Base-by-base conservation (phyloP, 2,888 invertebrate genomes). In the Blera fallax region DNA sequence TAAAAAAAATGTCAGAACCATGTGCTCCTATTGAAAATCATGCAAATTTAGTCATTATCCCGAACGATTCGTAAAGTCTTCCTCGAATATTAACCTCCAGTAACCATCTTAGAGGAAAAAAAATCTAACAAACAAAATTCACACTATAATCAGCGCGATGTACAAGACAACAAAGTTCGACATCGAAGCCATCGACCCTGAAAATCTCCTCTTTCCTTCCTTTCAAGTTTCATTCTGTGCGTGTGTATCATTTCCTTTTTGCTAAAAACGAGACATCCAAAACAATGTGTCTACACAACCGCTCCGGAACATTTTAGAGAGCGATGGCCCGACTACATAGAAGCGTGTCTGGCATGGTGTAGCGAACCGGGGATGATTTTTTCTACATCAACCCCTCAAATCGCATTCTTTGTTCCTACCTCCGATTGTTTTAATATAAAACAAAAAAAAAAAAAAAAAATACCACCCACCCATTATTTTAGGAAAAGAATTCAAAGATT, bases 121-220 rank as follows among this genome's bases (percentile, higher is more conserved):
- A 5, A 29, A 29, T 29, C 29, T 29, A 7, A 10, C 1, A 34
- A n/a, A 11, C 37, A 10, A 37, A 3, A n/a, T 37, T 3, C n/a
- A 11, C 3, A 37, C 11, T 3, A 37, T n/a, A 8, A 11, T 37
- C 40, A 40, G 1, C n/a, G 14, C 40, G 5, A 40, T 4, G 14
- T 40, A 0, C 43, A 18, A 16, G 10, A 45, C 45, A 45, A 18
- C 16, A 45, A 29, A 45, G 16, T 45, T 62, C 43, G 11, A 34
- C 8, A 50, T 14, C 50, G n/a, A 50, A 65, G 65, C 50, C 50
- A 65, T 34, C 65, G 65, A 65, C 48, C 50, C 65, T 50, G 29
- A 62, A 48, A 64, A 45, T 3, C 16, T 18, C 32, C 52, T 27
- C 50, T 11, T 50, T 24, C 11, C 29, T 45, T 7, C 11, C 48